A percentile compares a stretch with the other conserved stretches of the same genome.
Evolutionary conservation across 2,797 vertebrate genomes (phyloP).

Genomic region (Gila robusta): DNA sequence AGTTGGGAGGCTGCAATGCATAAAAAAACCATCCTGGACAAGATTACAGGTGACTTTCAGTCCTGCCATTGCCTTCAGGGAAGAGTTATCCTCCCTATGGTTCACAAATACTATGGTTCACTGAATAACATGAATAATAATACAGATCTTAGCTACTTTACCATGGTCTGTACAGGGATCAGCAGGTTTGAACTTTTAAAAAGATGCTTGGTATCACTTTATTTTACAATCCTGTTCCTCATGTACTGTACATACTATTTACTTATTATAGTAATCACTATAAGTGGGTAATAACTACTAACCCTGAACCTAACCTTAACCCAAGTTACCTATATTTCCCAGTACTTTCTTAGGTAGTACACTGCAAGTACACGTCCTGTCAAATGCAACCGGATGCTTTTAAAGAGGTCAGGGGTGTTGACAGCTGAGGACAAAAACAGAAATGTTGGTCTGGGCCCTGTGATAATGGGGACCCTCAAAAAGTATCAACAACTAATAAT

Average conservation of each 20-base stretch:
- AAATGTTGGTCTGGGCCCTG: neutral
- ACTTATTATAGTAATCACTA: too few relatives aligned
- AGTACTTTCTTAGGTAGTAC: too few relatives aligned
- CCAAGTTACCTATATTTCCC: too few relatives aligned
- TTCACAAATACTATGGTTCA: neutral
- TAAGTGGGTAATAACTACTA: too few relatives aligned
- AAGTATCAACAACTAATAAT: too few relatives aligned
- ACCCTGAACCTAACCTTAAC: too few relatives aligned
- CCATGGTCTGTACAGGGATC: neutral
- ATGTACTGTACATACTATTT: too few relatives aligned
- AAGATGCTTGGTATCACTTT: neutral
- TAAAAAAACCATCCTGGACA: conserved; percentile 49
- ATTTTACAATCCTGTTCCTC: too few relatives aligned
- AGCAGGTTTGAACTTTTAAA: neutral
- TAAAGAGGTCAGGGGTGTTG: neutral
- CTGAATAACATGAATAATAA: neutral
- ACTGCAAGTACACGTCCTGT: too few relatives aligned
- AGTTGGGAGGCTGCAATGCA: conserved; percentile 7
- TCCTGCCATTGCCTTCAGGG: neutral
- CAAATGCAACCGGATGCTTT: neutral
- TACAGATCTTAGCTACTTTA: neutral
- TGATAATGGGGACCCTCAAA: neutral
- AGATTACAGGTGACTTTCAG: conserved; percentile 48
- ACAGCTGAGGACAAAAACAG: neutral
- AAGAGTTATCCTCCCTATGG: neutral